Evolutionary conservation across 2,888 invertebrate species (phyloP).

Genomic region (Tetheella fluctuosa): DNA sequence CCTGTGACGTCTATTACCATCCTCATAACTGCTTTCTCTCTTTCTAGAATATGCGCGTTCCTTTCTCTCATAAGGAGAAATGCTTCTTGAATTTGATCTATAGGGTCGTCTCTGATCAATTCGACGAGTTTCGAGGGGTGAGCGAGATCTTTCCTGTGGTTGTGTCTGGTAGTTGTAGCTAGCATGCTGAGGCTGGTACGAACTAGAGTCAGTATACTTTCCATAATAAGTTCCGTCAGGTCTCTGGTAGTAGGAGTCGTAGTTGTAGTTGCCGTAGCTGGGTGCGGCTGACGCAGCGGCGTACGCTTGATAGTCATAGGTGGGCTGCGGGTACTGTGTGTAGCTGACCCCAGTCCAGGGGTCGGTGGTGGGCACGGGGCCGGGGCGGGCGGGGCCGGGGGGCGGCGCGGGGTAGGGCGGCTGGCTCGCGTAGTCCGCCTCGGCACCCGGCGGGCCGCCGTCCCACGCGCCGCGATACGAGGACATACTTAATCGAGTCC

Average conservation of each 20-base stretch:
- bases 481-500: slow-evolving; percentile 75
- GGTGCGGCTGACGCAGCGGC: slow-evolving; percentile 42
- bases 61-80: slow-evolving; percentile 59
- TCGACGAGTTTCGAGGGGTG: slow-evolving; percentile 44
- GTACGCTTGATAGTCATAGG: slow-evolving; percentile 68
- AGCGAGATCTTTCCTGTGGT: slow-evolving; percentile 42
- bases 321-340: slow-evolving; percentile 60
- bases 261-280: slow-evolving; percentile 56
- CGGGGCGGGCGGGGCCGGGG: slow-evolving; percentile 53
- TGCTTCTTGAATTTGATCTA: slow-evolving; percentile 61
- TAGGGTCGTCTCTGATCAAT: slow-evolving; percentile 52
- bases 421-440: slow-evolving; percentile 75
- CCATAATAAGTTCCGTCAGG: slow-evolving; percentile 54
- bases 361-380: slow-evolving; percentile 69
- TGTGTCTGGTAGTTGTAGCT: slow-evolving; percentile 39
- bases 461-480: slow-evolving; percentile 80
- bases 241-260: slow-evolving; percentile 66
- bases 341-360: slow-evolving; percentile 79
- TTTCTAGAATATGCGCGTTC: slow-evolving; percentile 59
- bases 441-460: slow-evolving; percentile 82
- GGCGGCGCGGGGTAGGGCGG: slow-evolving; percentile 64
- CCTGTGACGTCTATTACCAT: slow-evolving; percentile 44
- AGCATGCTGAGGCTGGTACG: slow-evolving; percentile 40
- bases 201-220: slow-evolving; percentile 50
- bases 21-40: slow-evolving; percentile 61